Evolutionary conservation across 64 coral and sea anemone genomes (phyloP).

Genomic region (Porites australiensis): DNA sequence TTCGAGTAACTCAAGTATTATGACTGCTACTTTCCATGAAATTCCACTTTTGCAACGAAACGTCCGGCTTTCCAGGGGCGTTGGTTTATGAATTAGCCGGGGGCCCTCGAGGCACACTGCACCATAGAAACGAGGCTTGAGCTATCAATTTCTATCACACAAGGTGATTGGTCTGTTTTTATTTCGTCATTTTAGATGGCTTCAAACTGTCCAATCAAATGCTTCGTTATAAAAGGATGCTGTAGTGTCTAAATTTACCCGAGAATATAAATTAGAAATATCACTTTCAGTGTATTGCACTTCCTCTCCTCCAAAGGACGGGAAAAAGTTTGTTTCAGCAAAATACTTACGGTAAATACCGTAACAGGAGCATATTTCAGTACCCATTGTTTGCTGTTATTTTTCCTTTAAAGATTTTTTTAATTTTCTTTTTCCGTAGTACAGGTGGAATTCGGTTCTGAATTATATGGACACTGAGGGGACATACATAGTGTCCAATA

Average conservation of each 20-base stretch:
- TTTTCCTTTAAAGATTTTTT: no score
- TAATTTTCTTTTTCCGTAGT: no score
- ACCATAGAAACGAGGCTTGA: constrained; percentile 45
- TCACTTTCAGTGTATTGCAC: background rate
- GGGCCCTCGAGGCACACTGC: constrained; percentile 65
- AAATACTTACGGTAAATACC: no score
- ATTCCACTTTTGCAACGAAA: constrained; percentile 67
- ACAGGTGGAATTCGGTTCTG: no score
- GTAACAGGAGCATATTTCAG: no score
- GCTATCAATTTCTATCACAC: constrained; percentile 6
- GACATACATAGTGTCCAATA: no score
- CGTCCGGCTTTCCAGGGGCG: constrained; percentile 94
- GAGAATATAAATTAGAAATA: constrained; percentile 20
- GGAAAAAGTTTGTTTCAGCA: no score
- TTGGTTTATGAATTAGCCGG: constrained; percentile 91
- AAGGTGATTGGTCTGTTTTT: constrained; percentile 53
- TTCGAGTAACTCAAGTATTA: background rate
- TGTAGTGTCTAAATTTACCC: constrained; percentile 67
- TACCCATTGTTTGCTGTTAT: no score
- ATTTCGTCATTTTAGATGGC: background rate
- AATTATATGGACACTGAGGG: no score
- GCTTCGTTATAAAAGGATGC: constrained; percentile 14
- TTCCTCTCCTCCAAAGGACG: background rate
- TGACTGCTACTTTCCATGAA: constrained; percentile 17
- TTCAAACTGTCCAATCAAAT: constrained; percentile 58